Base-by-base conservation (phyloP, 1,140 invertebrate species). In the Musca vetustissima region DNA sequence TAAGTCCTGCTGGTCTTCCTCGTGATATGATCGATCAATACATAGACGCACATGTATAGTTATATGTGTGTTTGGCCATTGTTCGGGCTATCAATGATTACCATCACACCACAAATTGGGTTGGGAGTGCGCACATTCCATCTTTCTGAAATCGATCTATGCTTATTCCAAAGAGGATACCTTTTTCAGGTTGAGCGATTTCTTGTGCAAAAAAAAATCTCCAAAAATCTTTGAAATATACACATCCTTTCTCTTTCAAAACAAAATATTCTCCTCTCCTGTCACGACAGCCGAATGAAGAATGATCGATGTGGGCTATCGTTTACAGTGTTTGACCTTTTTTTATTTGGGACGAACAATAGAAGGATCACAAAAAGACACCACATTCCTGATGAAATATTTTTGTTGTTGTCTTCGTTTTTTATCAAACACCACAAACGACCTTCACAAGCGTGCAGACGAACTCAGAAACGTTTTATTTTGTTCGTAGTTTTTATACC, bases 391-490 rank as follows among this genome's bases (percentile, higher is more conserved):
- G 15, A 28, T 24, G 53, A 57, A 24, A 57, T 15, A 8, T 15
- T 14, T 15, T n/a, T n/a, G 48, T n/a, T 15, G 48, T n/a, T 6
- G 28, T 15, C 55, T 59, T 25, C 1, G 55, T 15, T 25, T 22
- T 22, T 53, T 53, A 22, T 53, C 7, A 14, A 22, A 55, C 24
- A 22, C 9, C 4, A 59, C 9, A n/a, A 32, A n/a, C 55, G 55
- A 59, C 55, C 55, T 59, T 59, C 25, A 59, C 32, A 59, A 59
- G 55, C 32, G 55, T 59, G 25, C 55, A 59, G 55, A 59, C 55
- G 28, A 28, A 32, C n/a, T n/a, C n/a, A 59, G n/a, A 32, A 14
- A 4, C n/a, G 55, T 59, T 17, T 32, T 24, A 14, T 59, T 15
- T 28, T 59, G 25, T 28, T 59, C 3, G 21, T 53, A 21, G 28